Percentiles rank a stretch among this genome's conserved stretches.
phyloP scores from a whole-genome alignment of 2,797 vertebrate genomes.

The Bryconaethiops microstoma region DNA sequence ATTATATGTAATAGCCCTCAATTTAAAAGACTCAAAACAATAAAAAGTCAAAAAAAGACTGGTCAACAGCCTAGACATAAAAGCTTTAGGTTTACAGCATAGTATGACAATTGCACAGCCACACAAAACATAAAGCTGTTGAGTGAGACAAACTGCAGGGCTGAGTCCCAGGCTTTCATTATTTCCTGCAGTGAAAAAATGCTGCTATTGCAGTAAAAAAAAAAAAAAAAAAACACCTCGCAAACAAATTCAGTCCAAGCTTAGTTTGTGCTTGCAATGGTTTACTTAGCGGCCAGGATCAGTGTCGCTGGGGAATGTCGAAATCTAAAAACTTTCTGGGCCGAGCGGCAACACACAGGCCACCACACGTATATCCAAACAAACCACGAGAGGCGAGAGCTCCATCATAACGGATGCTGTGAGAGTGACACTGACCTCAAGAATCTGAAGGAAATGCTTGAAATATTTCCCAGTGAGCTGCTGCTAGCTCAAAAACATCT shows the following conservation, averaged over 20 bases:
- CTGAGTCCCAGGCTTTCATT: constrained; percentile 19
- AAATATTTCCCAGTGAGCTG: constrained; percentile 68
- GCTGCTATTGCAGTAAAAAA: constrained; percentile 9
- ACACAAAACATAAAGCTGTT: not conserved
- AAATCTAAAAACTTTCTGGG: constrained; percentile 65
- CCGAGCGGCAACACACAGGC: constrained; percentile 52
- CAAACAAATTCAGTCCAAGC: constrained; percentile 32
- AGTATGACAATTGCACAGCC: constrained; percentile 18
- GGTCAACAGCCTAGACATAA: not conserved
- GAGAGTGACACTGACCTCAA: constrained; percentile 60
- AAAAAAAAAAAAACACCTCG: not conserved
- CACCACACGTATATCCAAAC: constrained; percentile 61
- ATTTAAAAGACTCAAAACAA: not conserved
- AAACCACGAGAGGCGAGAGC: constrained; percentile 36
- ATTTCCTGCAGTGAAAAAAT: constrained; percentile 11
- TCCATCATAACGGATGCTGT: constrained; percentile 44
- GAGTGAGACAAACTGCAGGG: not conserved
- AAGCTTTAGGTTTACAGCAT: not conserved
- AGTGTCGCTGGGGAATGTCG: constrained; percentile 34
- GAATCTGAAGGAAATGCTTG: constrained; percentile 73
- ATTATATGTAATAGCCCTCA: not conserved
- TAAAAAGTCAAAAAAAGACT: not conserved
- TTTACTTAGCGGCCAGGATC: constrained; percentile 35
- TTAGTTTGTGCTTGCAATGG: constrained; percentile 12
- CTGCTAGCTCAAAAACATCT: constrained; percentile 34